Evolutionary conservation across 2,888 invertebrate species (phyloP).

Genomic region (Melinaea marsaeus): DNA sequence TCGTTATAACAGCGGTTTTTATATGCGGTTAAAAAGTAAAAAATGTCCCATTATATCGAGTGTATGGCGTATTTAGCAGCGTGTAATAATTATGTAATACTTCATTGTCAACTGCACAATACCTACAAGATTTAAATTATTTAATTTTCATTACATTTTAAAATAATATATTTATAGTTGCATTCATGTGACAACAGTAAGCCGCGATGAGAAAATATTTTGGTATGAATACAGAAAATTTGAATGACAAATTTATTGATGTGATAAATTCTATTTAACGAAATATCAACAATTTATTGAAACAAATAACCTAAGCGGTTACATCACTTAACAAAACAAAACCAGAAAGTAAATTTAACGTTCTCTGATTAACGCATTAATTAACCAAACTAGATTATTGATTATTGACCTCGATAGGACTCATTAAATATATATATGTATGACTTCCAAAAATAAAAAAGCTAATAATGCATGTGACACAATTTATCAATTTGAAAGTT

Average conservation of each 20-base stretch:
- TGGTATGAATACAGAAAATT: background rate
- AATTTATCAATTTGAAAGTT: background rate
- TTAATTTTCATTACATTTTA: background rate
- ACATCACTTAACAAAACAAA: no score
- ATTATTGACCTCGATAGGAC: no score
- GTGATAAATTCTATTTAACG: background rate
- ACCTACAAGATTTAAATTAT: background rate
- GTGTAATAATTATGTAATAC: conserved; percentile 16
- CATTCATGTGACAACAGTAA: background rate
- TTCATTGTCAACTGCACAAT: background rate
- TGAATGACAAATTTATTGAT: background rate
- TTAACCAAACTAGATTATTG: no score
- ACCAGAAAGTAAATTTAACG: no score
- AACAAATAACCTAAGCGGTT: no score
- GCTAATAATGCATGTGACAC: background rate
- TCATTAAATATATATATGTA: no score
- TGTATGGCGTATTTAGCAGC: conserved; percentile 3
- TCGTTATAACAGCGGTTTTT: conserved; percentile 10
- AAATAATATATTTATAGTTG: background rate
- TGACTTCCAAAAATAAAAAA: no score
- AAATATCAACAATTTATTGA: background rate
- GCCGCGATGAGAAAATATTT: background rate
- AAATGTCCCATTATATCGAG: background rate
- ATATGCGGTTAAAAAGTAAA: conserved; percentile 10
- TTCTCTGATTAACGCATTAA: no score